These are phyloP conservation scores for Lepidochrysops patricia DNA, from an alignment of 2,888 invertebrate species.

Conservation along the genomic window DNA sequence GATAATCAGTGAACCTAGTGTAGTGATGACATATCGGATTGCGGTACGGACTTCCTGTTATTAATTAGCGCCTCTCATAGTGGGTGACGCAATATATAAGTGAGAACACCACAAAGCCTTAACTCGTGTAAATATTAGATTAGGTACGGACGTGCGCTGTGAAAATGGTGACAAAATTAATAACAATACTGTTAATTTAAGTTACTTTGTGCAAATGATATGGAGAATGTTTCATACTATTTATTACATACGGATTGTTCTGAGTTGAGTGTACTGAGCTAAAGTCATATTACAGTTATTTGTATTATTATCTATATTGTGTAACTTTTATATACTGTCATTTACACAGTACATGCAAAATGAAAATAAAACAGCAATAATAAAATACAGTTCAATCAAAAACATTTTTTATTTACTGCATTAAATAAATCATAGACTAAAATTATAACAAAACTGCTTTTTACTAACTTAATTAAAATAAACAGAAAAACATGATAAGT, in stretches of 20 bases:
- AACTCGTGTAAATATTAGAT: constrained; percentile 62
- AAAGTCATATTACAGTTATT: background rate
- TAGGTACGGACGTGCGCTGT: constrained; percentile 46
- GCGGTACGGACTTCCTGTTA: constrained; percentile 31
- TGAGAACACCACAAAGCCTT: constrained; percentile 61
- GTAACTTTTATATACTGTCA: background rate
- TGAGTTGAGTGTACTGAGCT: background rate
- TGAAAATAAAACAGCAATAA: background rate
- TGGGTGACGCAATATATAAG: constrained; percentile 38
- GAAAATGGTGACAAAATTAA: constrained; percentile 48
- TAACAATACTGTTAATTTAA: constrained; percentile 39
- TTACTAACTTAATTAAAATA: background rate
- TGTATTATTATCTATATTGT: background rate
- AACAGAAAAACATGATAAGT: background rate
- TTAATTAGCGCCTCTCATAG: constrained; percentile 28
- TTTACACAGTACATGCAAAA: background rate
- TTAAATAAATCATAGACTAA: background rate
- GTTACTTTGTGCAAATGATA: constrained; percentile 56
- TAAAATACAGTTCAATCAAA: background rate
- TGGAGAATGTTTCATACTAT: constrained; percentile 30
- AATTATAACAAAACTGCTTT: background rate
- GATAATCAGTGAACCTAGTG: constrained; percentile 22
- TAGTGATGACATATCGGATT: constrained; percentile 18
- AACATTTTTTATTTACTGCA: background rate
- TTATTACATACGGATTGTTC: constrained; percentile 14